These are phyloP conservation scores for Gymnogyps californianus DNA, from an alignment of 2,113 vertebrate genomes.

Conservation along the genomic window DNA sequence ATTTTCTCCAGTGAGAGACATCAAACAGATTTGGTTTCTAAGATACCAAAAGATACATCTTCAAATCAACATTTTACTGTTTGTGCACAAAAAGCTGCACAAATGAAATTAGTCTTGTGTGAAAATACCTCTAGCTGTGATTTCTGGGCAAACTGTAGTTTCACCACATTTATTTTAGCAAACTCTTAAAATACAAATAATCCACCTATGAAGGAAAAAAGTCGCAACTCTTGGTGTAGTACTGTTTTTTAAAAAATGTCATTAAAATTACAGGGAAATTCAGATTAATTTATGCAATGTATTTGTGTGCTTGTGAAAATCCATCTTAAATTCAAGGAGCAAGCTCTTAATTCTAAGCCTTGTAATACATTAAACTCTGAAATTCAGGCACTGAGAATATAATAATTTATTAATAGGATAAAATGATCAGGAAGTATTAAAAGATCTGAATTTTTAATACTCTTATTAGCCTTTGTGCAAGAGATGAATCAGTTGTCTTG, in stretches of 20 bases:
- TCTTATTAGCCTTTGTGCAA: conserved; percentile 39
- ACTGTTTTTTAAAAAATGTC: not conserved
- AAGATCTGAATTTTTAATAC: conserved; percentile 61
- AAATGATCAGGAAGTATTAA: conserved; percentile 54
- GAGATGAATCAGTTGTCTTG: conserved; percentile 30
- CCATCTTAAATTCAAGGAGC: conserved; percentile 21
- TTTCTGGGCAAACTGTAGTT: not conserved
- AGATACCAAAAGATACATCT: conserved; percentile 31
- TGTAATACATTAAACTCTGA: conserved; percentile 29
- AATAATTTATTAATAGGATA: conserved; percentile 50
- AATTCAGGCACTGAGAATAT: conserved; percentile 13
- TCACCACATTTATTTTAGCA: not conserved
- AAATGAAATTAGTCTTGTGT: not conserved
- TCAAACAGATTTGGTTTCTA: conserved; percentile 32
- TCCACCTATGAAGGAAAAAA: not conserved
- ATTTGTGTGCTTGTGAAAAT: conserved; percentile 28
- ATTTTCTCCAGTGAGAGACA: not conserved
- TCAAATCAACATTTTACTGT: conserved; percentile 16
- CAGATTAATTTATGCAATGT: not conserved
- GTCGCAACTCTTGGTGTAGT: not conserved
- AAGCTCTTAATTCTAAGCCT: conserved; percentile 46
- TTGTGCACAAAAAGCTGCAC: not conserved
- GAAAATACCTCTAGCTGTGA: not conserved
- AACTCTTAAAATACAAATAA: not conserved
- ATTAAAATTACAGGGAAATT: not conserved